Conservation (phyloP, 1,140 invertebrate genomes). For the Lepidurus apus region DNA sequence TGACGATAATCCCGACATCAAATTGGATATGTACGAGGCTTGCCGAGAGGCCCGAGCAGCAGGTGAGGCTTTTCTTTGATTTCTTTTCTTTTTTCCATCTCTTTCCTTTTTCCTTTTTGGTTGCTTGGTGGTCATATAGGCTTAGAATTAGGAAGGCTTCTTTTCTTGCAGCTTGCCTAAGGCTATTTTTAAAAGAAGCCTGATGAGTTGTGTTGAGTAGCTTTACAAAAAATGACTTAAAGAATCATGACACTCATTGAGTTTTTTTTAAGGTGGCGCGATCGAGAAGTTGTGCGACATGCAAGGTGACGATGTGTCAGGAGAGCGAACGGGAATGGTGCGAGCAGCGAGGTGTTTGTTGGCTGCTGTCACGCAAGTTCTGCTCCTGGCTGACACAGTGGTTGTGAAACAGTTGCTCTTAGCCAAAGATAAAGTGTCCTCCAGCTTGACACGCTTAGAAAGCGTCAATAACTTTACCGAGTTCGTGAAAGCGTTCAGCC, state of each 20-base stretch:
- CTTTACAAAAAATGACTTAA: neutral
- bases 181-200: neutral
- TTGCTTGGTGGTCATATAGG: neutral
- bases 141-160: neutral
- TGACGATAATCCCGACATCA: constrained; percentile 94
- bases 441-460: constrained; percentile 79
- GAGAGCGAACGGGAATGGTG: constrained; percentile 60
- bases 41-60: constrained; percentile 93
- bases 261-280: constrained; percentile 60
- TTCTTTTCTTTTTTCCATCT: neutral
- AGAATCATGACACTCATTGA: constrained; percentile 35
- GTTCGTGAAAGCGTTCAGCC: constrained; percentile 97
- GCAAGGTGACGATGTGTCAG: constrained; percentile 33
- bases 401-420: constrained; percentile 93
- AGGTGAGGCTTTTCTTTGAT: constrained; percentile 54
- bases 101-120: too few relatives aligned
- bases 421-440: constrained; percentile 89
- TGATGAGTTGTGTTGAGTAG: neutral
- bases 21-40: constrained; percentile 94
- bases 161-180: neutral
- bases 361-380: constrained; percentile 88
- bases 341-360: constrained; percentile 86
- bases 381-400: constrained; percentile 97
- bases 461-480: constrained; percentile 95
- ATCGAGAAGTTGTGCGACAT: constrained; percentile 76